Conservation (phyloP, 2,888 invertebrate genomes). For the Tetheella fluctuosa region DNA sequence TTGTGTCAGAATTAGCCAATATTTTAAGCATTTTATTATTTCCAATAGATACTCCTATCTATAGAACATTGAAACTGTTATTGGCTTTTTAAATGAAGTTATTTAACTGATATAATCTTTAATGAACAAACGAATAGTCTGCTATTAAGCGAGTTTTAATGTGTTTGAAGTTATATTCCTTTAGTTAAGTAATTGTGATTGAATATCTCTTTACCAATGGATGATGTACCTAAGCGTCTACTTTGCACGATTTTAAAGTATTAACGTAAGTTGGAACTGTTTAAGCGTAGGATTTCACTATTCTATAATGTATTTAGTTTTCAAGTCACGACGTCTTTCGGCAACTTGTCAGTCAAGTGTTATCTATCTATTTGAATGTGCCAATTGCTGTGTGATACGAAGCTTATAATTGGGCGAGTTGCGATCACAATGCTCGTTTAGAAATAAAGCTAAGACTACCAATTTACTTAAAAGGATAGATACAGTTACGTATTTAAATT, state of each 20-base stretch:
- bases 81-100: slow-evolving; percentile 15
- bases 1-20: slow-evolving; percentile 38
- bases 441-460: background rate
- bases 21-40: slow-evolving; percentile 47
- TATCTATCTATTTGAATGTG: slow-evolving; percentile 47
- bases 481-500: background rate
- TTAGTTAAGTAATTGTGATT: background rate
- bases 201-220: background rate
- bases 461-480: background rate
- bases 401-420: slow-evolving; percentile 39
- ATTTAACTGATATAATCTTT: slow-evolving; percentile 24
- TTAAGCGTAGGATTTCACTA: slow-evolving; percentile 42
- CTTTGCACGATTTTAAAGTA: slow-evolving; percentile 37
- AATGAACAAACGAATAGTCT: slow-evolving; percentile 25
- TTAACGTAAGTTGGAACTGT: slow-evolving; percentile 39
- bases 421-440: background rate
- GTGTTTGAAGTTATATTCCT: background rate
- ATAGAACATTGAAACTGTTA: slow-evolving; percentile 21
- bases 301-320: slow-evolving; percentile 39
- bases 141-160: slow-evolving; percentile 4
- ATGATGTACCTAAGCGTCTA: background rate
- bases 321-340: slow-evolving; percentile 58
- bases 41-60: slow-evolving; percentile 27
- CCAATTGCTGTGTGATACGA: slow-evolving; percentile 49
- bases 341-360: slow-evolving; percentile 55